phyloP scores from a whole-genome alignment of 2,888 invertebrate genomes.

The Kuschelorhynchus macadamiae region DNA sequence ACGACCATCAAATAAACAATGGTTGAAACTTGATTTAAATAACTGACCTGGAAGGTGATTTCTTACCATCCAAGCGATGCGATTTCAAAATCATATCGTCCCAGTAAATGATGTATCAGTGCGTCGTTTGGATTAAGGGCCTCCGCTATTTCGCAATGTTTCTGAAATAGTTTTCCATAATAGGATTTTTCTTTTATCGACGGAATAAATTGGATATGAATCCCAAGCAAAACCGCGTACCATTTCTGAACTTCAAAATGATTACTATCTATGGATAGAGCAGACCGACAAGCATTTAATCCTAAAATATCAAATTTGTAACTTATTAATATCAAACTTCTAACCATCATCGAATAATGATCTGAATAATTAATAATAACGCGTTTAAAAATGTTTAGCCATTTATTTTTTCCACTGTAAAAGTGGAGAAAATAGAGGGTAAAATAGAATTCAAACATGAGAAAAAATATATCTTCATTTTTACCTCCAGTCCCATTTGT shows the following conservation, averaged over 20 bases:
- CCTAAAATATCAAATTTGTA: too few species aligned
- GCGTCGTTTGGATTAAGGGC: conserved; percentile 74
- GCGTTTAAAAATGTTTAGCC: too few species aligned
- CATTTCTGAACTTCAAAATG: conserved; percentile 79
- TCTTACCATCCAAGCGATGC: conserved; percentile 63
- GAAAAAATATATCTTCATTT: too few species aligned
- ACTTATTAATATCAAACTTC: too few species aligned
- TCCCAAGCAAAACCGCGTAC: conserved; percentile 75
- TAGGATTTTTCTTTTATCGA: conserved; percentile 75
- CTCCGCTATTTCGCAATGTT: conserved; percentile 78
- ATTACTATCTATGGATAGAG: conserved; percentile 70
- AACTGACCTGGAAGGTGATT: background rate
- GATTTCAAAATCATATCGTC: conserved; percentile 79
- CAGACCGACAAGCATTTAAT: conserved; percentile 71
- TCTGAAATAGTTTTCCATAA: conserved; percentile 76
- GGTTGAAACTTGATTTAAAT: too few species aligned
- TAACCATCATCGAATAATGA: too few species aligned
- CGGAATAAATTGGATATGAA: conserved; percentile 71
- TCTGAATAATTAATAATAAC: too few species aligned
- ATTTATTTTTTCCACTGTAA: too few species aligned
- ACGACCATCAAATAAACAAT: too few species aligned
- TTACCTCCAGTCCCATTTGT: too few species aligned
- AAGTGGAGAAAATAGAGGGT: too few species aligned
- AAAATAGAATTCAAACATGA: too few species aligned
- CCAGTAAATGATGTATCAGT: conserved; percentile 77